Percentiles rank a stretch among this genome's conserved stretches.
These are phyloP conservation scores for Isurus oxyrinchus DNA, from an alignment of 2,113 vertebrate species.

Conservation along the genomic window DNA sequence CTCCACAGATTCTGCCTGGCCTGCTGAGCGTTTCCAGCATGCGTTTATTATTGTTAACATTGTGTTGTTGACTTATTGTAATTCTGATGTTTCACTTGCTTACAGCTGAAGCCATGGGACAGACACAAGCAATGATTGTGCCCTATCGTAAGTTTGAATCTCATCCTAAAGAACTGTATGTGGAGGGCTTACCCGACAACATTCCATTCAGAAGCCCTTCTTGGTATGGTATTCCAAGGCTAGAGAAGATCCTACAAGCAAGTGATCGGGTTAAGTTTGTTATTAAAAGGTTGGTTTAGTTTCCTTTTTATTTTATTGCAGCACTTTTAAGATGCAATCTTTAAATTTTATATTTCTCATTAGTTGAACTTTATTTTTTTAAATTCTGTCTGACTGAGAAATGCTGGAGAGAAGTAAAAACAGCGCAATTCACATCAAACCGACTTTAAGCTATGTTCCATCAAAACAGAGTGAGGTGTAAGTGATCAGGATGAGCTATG, in stretches of 20 bases:
- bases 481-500: not conserved
- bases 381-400: not conserved
- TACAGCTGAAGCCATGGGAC: conserved; percentile 62
- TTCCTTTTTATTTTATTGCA: not conserved
- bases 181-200: conserved; percentile 66
- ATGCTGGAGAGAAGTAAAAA: not conserved
- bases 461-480: not conserved
- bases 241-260: conserved; percentile 64
- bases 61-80: not conserved
- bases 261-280: conserved; percentile 62
- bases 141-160: conserved; percentile 69
- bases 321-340: not conserved
- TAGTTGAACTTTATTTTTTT: not conserved
- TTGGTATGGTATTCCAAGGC: conserved; percentile 67
- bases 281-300: conserved; percentile 59
- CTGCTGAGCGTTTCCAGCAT: too few relatives aligned
- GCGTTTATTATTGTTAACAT: too few relatives aligned
- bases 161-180: conserved; percentile 59
- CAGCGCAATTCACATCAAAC: not conserved
- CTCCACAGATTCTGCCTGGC: too few relatives aligned
- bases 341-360: not conserved
- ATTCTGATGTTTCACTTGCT: conserved; percentile 40
- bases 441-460: not conserved
- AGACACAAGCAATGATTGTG: conserved; percentile 58
- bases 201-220: conserved; percentile 66